Percentiles rank a stretch among this genome's conserved stretches.
These are phyloP conservation scores for Acanthochromis polyacanthus DNA, from an alignment of 2,113 vertebrate species.

Conservation along the genomic window DNA sequence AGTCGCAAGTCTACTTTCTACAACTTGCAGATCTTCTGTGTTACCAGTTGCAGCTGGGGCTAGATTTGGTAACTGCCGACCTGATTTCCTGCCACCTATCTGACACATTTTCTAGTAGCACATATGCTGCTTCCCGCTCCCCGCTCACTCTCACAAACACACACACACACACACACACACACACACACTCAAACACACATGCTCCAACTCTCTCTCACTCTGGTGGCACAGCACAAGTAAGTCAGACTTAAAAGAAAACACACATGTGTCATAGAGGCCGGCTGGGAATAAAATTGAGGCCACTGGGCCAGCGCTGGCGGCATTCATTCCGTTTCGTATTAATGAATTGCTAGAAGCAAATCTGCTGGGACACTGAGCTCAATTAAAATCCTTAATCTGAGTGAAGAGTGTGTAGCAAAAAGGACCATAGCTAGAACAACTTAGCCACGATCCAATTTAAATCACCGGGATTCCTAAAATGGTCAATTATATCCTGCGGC, in stretches of 20 bases:
- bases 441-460: constrained; percentile 66
- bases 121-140: constrained; percentile 61
- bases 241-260: constrained; percentile 89
- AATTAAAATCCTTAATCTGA: constrained; percentile 85
- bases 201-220: constrained; percentile 28
- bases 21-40: constrained; percentile 31
- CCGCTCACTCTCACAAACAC: constrained; percentile 15
- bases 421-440: constrained; percentile 52
- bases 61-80: constrained; percentile 66
- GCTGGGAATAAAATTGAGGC: constrained; percentile 83
- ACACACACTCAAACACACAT: constrained; percentile 22
- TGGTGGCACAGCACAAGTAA: constrained; percentile 80
- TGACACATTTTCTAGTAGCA: constrained; percentile 80
- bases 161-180: constrained; percentile 26
- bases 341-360: constrained; percentile 82
- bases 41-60: constrained; percentile 54
- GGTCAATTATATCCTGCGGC: constrained; percentile 71
- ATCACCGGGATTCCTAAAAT: constrained; percentile 66
- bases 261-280: constrained; percentile 78
- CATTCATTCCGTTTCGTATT: constrained; percentile 84
- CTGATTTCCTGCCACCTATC: constrained; percentile 74
- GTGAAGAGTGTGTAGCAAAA: constrained; percentile 71
- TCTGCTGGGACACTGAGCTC: constrained; percentile 83
- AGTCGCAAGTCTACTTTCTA: constrained; percentile 36
- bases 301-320: constrained; percentile 85